Evolutionary conservation across 2,797 vertebrate genomes (phyloP).

Genomic region (Erpetoichthys calabaricus): DNA sequence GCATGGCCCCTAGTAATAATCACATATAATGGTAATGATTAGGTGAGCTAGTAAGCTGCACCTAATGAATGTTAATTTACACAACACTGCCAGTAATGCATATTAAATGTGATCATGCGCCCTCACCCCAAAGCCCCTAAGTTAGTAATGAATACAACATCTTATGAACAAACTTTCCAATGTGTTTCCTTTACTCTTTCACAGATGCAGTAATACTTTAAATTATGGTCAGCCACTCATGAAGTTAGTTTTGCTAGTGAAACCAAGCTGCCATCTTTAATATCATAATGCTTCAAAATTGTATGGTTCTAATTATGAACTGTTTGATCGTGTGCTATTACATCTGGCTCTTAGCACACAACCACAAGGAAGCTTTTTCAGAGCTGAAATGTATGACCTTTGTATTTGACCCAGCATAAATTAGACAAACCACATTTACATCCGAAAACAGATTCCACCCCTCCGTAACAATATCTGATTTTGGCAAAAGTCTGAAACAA

Average conservation of each 20-base stretch:
- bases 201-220: slow-evolving; percentile 35
- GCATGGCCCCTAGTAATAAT: too few relatives aligned
- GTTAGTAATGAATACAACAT: too few relatives aligned
- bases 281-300: slow-evolving; percentile 55
- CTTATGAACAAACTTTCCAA: slow-evolving; percentile 18
- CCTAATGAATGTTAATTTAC: too few relatives aligned
- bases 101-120: too few relatives aligned
- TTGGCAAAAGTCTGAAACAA: too few relatives aligned
- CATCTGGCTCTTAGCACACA: slow-evolving; percentile 43
- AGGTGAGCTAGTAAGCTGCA: too few relatives aligned
- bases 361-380: slow-evolving; percentile 32
- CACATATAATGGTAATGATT: too few relatives aligned
- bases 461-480: slow-evolving; percentile 17
- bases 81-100: too few relatives aligned
- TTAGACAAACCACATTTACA: slow-evolving; percentile 36
- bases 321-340: slow-evolving; percentile 43
- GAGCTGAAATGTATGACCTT: slow-evolving; percentile 37
- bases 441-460: slow-evolving; percentile 23
- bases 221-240: slow-evolving; percentile 58
- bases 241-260: slow-evolving; percentile 56
- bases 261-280: slow-evolving; percentile 58
- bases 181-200: slow-evolving; percentile 16
- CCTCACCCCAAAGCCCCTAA: too few relatives aligned
- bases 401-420: slow-evolving; percentile 38
- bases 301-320: slow-evolving; percentile 54